Conservation (phyloP, 2,797 vertebrate genomes). For the Chiloscyllium punctatum region DNA sequence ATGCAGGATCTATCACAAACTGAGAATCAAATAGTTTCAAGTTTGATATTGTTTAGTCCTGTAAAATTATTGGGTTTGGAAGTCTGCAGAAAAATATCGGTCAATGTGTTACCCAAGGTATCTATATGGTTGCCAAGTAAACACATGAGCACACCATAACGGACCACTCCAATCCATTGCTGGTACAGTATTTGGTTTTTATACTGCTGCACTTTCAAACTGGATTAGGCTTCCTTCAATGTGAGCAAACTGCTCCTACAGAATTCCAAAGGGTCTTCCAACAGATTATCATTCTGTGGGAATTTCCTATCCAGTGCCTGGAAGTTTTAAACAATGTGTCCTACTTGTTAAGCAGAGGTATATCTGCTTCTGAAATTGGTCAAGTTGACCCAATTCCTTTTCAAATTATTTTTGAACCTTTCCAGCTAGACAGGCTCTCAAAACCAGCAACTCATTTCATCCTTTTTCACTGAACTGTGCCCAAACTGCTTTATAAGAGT, state of each 20-base stretch:
- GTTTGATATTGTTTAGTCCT: not conserved
- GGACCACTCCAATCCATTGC: not conserved
- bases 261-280: not conserved
- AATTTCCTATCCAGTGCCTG: not conserved
- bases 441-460: not conserved
- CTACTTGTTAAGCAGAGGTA: not conserved
- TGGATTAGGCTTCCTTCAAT: not conserved
- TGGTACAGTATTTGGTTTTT: not conserved
- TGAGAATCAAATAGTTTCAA: not conserved
- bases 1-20: too few relatives aligned
- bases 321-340: not conserved
- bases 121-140: not conserved
- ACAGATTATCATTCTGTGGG: not conserved
- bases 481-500: not conserved
- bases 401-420: not conserved
- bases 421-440: not conserved
- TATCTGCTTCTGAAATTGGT: not conserved
- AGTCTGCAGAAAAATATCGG: too few relatives aligned
- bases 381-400: not conserved
- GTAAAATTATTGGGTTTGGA: not conserved
- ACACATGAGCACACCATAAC: not conserved
- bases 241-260: not conserved
- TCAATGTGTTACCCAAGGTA: not conserved
- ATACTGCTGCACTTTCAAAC: not conserved
- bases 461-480: not conserved